Percentiles rank a stretch among this genome's conserved stretches.
Conservation (phyloP, 2,888 invertebrate genomes). For the Nephrotoma guestfalica region DNA sequence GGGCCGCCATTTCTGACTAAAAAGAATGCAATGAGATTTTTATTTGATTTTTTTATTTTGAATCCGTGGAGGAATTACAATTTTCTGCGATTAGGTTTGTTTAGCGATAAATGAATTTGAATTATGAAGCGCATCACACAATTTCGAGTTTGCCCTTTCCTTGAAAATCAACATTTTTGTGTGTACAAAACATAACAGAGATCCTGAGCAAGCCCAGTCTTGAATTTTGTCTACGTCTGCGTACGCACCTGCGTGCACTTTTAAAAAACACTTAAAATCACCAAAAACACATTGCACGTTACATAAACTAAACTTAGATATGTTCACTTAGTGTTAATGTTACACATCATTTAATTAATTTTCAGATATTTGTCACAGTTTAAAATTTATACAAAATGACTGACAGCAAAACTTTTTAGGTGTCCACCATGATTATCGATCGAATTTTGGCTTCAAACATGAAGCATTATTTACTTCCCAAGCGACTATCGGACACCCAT, state of each 20-base stretch:
- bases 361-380: background rate
- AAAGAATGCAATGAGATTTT: background rate
- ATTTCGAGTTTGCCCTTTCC: constrained; percentile 11
- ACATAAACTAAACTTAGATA: background rate
- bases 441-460: constrained; percentile 24
- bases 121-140: constrained; percentile 10
- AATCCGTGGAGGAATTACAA: background rate
- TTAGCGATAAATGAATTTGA: background rate
- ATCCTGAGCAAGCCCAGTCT: constrained; percentile 71
- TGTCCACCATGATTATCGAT: constrained; percentile 49
- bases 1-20: background rate
- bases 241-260: constrained; percentile 87
- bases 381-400: background rate
- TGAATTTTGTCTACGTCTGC: constrained; percentile 81
- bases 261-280: constrained; percentile 17
- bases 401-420: constrained; percentile 16
- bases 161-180: background rate
- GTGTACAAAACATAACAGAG: background rate
- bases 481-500: background rate
- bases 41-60: background rate
- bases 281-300: constrained; percentile 5
- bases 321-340: background rate
- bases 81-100: background rate
- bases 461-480: background rate
- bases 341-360: background rate